A percentile compares a stretch with the other conserved stretches of the same genome.
phyloP scores from a whole-genome alignment of 1,140 invertebrate genomes.

The Pantala flavescens region DNA sequence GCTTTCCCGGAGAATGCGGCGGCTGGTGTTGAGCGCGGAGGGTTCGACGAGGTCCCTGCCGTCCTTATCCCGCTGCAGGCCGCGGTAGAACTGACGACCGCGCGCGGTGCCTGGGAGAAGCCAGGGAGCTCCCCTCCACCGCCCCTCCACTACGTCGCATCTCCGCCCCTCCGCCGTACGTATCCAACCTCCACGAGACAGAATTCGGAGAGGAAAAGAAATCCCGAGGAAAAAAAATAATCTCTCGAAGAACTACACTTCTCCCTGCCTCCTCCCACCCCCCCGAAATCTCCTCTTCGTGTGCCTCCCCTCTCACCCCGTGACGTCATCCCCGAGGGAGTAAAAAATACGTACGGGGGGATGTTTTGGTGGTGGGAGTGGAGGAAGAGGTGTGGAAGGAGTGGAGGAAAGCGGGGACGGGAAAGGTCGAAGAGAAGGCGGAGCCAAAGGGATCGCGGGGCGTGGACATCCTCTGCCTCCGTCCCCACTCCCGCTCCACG shows the following conservation, averaged over 20 bases:
- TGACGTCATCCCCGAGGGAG: neutral
- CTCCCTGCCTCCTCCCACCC: neutral
- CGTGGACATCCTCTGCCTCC: neutral
- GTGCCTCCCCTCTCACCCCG: neutral
- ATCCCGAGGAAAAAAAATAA: no score
- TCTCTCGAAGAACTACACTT: neutral
- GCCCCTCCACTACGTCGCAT: slow-evolving; percentile 1
- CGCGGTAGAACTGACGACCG: neutral
- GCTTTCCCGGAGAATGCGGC: neutral
- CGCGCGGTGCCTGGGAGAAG: neutral
- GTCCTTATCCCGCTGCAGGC: neutral
- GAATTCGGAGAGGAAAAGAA: no score
- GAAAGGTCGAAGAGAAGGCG: neutral
- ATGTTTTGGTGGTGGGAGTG: neutral
- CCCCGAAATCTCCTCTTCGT: neutral
- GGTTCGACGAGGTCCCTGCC: neutral
- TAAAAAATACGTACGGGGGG: neutral
- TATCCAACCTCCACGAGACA: neutral
- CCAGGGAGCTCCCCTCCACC: neutral
- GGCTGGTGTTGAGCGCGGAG: neutral
- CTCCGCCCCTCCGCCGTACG: neutral
- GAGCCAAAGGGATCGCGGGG: neutral
- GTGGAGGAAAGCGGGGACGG: neutral
- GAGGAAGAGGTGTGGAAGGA: neutral
- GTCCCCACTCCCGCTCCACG: neutral